Base-by-base conservation (phyloP, 2,113 vertebrate species). In the Labrus mixtus region DNA sequence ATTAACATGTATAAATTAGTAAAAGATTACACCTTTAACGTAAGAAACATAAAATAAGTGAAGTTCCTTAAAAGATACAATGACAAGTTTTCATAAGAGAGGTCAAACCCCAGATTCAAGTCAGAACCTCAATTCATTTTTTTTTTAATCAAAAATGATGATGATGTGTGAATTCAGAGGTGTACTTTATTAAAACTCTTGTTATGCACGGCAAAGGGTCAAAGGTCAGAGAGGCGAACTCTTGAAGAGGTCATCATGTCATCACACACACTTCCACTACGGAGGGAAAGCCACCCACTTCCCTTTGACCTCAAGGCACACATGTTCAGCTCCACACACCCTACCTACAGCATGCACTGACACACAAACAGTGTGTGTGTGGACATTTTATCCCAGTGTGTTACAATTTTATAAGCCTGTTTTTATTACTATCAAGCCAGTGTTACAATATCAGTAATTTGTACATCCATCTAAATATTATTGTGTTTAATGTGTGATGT, bases 221-320 rank as follows among this genome's bases (percentile, higher is more conserved):
- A 89, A 77, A 87, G 68, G 70, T 84, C 13, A 50, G 9, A 22
- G 43, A 72, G 59, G 8, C 3, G 80, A 8, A 12, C 57, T 62
- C 68, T 68, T 75, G 61, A 33, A 33, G 33, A 71, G 89, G 83
- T 91, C 81, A 89, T 68, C 45, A 22, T 73, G 90, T 82, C 90
- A 87, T 87, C 85, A 81, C 76, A 76, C 83, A 90, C 84, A 87
- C 90, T 91, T 91, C 87, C 89, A 76, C 82, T 56, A 8, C 9
- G 46, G 66, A 29, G 76, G 11, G 50, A 79, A 66, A n/a, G 0
- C 61, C 83, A 54, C 68, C 80, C 74, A 79, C 65, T 86, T 91
- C 86, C 87, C 57, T 82, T 78, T 83, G 77, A 85, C 78, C 82
- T 68, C 7, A 41, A 20, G 54, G 16, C 58, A 65, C 63, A 69